A percentile compares a stretch with the other conserved stretches of the same genome.
These are phyloP conservation scores for Papilio polyxenes DNA, from an alignment of 1,140 invertebrate genomes.

Conservation along the genomic window DNA sequence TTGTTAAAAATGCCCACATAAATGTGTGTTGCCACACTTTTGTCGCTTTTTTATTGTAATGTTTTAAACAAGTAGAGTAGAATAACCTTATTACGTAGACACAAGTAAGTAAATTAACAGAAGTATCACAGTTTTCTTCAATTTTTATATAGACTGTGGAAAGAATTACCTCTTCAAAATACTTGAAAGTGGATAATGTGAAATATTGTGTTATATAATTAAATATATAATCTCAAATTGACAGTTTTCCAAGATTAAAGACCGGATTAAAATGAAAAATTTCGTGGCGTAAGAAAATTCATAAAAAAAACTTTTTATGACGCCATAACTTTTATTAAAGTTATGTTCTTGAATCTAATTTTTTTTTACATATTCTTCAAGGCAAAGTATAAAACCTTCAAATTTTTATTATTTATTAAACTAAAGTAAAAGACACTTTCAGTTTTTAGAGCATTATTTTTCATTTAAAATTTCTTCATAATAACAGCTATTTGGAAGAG, in stretches of 20 bases:
- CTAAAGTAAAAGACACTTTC: neutral
- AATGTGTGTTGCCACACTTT: neutral
- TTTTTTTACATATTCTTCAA: neutral
- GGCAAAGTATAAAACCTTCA: neutral
- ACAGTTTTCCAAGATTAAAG: neutral
- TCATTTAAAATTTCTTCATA: no score
- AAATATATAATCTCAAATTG: neutral
- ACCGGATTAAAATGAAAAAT: neutral
- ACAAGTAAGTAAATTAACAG: no score
- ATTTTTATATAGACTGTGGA: no score
- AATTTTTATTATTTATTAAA: neutral
- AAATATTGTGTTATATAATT: neutral
- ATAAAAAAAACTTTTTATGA: conserved; percentile 15
- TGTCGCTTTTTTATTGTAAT: neutral
- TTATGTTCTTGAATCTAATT: neutral
- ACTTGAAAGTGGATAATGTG: no score
- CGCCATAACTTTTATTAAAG: conserved; percentile 13
- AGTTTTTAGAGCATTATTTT: neutral
- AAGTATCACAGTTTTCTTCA: no score
- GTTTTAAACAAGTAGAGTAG: no score
- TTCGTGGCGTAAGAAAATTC: neutral
- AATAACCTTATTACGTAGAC: no score
- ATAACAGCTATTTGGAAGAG: no score
- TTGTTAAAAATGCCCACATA: neutral
- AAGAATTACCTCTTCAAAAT: no score